Percentiles rank a stretch among this genome's conserved stretches.
Conservation (phyloP, 2,797 vertebrate species). For the Protonibea diacanthus region DNA sequence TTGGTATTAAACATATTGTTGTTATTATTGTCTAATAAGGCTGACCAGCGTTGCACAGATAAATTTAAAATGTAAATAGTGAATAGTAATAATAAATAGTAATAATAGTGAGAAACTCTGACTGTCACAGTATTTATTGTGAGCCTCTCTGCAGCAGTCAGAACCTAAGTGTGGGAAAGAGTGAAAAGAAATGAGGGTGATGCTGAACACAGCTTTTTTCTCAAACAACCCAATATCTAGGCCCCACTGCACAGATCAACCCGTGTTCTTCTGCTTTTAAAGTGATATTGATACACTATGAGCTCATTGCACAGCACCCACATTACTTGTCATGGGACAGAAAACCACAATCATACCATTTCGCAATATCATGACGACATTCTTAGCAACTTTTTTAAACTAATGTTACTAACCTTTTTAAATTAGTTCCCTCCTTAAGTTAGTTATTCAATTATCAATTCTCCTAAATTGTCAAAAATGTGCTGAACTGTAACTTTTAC, state of each 20-base stretch:
- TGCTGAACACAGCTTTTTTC: conserved; percentile 34
- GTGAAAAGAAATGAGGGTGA: conserved; percentile 5
- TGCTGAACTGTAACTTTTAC: not conserved
- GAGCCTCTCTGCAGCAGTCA: not conserved
- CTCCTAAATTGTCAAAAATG: not conserved
- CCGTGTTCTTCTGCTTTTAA: conserved; percentile 51
- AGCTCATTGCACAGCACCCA: conserved; percentile 41
- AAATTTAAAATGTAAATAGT: conserved; percentile 3
- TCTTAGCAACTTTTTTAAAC: not conserved
- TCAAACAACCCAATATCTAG: conserved; percentile 6
- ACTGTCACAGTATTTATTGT: not conserved
- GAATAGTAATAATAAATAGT: too few species aligned
- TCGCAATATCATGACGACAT: not conserved
- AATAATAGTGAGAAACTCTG: not conserved
- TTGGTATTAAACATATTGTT: not conserved
- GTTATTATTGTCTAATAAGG: not conserved
- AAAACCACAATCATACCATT: not conserved
- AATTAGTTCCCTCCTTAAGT: not conserved
- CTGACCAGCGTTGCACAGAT: not conserved
- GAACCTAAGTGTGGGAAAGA: conserved; percentile 6
- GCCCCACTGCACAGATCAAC: conserved; percentile 29
- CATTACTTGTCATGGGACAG: not conserved
- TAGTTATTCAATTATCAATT: not conserved
- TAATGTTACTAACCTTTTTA: not conserved
- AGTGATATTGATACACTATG: conserved; percentile 63